Conservation (phyloP, 2,797 vertebrate species). For the Falco peregrinus region DNA sequence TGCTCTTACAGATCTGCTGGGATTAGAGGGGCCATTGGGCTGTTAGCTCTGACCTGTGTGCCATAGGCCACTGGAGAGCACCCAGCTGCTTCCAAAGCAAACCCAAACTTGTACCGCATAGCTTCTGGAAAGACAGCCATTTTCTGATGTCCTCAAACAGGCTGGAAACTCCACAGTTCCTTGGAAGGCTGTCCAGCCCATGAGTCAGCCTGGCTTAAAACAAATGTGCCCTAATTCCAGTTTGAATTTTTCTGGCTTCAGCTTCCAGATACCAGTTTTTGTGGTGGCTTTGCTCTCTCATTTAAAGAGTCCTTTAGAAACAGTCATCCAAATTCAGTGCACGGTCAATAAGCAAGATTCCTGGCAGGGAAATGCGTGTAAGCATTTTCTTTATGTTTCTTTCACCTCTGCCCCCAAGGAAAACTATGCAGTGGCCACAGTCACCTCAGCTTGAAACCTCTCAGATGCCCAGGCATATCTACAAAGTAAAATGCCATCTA, state of each 20-base stretch:
- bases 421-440: background rate
- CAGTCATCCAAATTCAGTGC: background rate
- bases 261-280: background rate
- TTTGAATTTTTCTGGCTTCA: background rate
- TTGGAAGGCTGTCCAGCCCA: background rate
- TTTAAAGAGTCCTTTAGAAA: background rate
- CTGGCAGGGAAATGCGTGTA: background rate
- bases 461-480: background rate
- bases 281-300: background rate
- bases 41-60: background rate
- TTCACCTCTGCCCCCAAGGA: background rate
- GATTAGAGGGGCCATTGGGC: accelerated
- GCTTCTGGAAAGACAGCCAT: background rate
- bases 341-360: background rate
- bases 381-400: background rate
- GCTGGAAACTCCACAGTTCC: background rate
- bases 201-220: background rate
- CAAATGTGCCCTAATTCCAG: background rate
- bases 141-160: background rate
- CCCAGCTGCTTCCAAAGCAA: background rate
- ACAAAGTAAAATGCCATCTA: background rate
- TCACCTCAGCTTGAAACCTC: background rate
- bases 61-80: background rate
- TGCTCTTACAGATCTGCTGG: background rate
- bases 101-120: background rate